These are phyloP conservation scores for Chydorus sphaericus DNA, from an alignment of 2,888 invertebrate species.

Conservation along the genomic window DNA sequence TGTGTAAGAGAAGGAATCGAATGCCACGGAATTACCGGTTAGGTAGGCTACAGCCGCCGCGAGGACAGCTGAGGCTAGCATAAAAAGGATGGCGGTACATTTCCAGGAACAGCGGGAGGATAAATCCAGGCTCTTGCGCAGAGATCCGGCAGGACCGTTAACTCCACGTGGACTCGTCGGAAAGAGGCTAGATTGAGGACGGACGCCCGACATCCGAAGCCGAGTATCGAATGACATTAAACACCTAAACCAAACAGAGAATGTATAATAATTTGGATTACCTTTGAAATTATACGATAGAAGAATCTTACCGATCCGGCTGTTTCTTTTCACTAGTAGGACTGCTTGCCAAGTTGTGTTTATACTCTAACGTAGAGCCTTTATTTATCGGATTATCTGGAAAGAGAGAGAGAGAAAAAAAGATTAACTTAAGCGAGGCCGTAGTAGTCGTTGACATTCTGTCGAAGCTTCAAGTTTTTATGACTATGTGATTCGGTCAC, in stretches of 20 bases:
- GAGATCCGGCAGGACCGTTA: constrained; percentile 40
- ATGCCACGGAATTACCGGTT: constrained; percentile 50
- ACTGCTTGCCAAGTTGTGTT: constrained; percentile 73
- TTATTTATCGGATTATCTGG: constrained; percentile 39
- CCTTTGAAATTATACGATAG: neutral
- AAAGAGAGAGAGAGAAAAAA: constrained; percentile 19
- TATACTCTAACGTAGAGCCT: constrained; percentile 76
- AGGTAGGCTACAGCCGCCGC: constrained; percentile 72
- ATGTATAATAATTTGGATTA: neutral
- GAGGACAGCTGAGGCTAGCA: constrained; percentile 65
- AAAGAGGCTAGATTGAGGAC: constrained; percentile 54
- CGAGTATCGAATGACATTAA: constrained; percentile 37
- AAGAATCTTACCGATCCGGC: constrained; percentile 31
- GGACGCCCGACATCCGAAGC: constrained; percentile 57
- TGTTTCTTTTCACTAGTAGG: constrained; percentile 40
- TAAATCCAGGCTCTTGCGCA: constrained; percentile 53
- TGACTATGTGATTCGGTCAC: neutral
- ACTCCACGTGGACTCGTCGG: constrained; percentile 27
- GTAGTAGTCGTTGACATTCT: neutral
- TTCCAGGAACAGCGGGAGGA: constrained; percentile 81
- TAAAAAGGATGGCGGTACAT: constrained; percentile 75
- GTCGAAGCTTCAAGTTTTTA: neutral
- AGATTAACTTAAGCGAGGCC: neutral
- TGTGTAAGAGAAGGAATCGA: no score
- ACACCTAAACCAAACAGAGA: neutral